Evolutionary conservation across 2,797 vertebrate genomes (phyloP).

Genomic region (Adrianichthys oophorus): DNA sequence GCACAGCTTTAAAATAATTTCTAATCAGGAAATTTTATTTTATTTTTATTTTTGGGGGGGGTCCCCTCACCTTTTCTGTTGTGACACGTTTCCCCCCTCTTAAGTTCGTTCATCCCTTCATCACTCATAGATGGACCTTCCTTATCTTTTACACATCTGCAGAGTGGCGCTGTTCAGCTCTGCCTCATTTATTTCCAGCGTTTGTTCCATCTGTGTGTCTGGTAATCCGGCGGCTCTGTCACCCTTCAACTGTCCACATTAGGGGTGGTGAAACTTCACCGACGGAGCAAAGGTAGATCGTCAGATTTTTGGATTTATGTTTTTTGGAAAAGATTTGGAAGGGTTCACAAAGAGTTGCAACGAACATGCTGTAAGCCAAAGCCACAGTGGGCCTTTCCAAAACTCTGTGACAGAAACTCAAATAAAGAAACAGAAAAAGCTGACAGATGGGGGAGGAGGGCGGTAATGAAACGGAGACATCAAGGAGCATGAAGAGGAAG

Average conservation of each 20-base stretch:
- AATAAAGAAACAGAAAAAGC: conserved; percentile 67
- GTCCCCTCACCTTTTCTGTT: conserved; percentile 12
- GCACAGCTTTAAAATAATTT: too few species aligned
- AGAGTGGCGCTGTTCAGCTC: conserved; percentile 78
- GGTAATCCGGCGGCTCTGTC: conserved; percentile 61
- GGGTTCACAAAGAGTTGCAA: conserved; percentile 1
- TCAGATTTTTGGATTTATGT: too few species aligned
- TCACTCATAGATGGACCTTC: conserved; percentile 83
- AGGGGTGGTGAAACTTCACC: conserved; percentile 34
- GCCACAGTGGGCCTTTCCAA: conserved; percentile 40
- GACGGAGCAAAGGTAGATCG: conserved; percentile 30
- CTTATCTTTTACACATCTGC: conserved; percentile 96
- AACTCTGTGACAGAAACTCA: conserved; percentile 83
- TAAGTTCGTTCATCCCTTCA: conserved; percentile 17
- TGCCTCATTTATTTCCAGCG: conserved; percentile 75
- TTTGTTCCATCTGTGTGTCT: conserved; percentile 41
- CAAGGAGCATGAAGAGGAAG: conserved; percentile 93
- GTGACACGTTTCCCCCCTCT: conserved; percentile 1
- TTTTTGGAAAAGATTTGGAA: too few species aligned
- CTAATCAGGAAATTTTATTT: too few species aligned
- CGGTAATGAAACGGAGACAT: conserved; percentile 99
- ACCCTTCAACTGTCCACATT: conserved; percentile 69
- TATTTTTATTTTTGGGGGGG: too few species aligned
- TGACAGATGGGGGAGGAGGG: conserved; percentile 91
- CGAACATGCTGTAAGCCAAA: conserved; percentile 34